phyloP scores from a whole-genome alignment of 2,888 invertebrate species.

The Ophion ellenae region DNA sequence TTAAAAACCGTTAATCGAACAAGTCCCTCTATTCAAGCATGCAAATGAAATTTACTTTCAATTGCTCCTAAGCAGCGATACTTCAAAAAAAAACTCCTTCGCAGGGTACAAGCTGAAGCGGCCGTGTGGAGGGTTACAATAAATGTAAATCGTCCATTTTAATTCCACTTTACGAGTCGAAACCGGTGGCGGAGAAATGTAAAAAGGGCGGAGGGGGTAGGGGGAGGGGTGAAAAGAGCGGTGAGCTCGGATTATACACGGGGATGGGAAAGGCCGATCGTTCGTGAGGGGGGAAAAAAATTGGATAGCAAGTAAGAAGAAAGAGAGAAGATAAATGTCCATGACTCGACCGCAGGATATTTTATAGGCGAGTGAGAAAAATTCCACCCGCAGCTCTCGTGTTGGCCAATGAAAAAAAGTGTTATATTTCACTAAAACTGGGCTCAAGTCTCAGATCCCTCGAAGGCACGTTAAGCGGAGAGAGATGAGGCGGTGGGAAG shows the following conservation, averaged over 20 bases:
- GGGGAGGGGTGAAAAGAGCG: neutral
- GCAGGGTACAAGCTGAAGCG: neutral
- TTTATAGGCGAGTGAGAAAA: conserved; percentile 33
- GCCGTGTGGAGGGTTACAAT: neutral
- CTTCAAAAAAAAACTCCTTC: neutral
- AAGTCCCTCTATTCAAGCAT: neutral
- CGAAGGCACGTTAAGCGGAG: conserved; percentile 7
- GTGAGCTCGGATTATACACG: neutral
- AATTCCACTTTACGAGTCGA: conserved; percentile 4
- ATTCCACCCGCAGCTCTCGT: conserved; percentile 28
- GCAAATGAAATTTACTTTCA: neutral
- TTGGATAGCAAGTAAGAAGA: conserved; percentile 1
- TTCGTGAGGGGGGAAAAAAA: neutral
- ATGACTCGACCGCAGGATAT: neutral
- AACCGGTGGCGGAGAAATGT: neutral
- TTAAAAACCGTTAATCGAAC: conserved; percentile 13
- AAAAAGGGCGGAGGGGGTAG: neutral
- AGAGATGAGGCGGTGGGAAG: neutral
- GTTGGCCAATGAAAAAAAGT: conserved; percentile 58
- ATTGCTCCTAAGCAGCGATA: neutral
- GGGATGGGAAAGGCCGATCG: neutral
- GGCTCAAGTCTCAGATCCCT: conserved; percentile 64
- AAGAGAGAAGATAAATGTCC: neutral
- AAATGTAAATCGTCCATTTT: neutral
- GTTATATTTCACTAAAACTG: conserved; percentile 66